Percentiles rank a stretch among this genome's conserved stretches.
phyloP scores from a whole-genome alignment of 2,113 vertebrate genomes.

The Glaucomys volans region DNA sequence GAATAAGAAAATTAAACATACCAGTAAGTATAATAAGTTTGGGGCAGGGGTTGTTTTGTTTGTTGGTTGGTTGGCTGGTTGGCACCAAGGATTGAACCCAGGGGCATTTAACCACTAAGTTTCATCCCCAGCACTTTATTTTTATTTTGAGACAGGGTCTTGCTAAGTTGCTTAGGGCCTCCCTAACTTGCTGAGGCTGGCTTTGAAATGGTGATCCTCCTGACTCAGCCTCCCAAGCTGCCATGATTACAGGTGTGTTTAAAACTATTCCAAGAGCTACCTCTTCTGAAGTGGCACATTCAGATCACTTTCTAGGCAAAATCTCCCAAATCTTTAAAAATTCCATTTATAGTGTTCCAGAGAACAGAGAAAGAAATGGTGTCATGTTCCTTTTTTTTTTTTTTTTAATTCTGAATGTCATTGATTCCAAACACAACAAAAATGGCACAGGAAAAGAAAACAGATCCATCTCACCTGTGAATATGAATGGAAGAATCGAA shows the following conservation, averaged over 20 bases:
- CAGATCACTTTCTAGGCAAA: constrained; percentile 28
- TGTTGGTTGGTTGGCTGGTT: too few species aligned
- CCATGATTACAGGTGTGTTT: not conserved
- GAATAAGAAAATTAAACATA: not conserved
- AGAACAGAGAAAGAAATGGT: constrained; percentile 27
- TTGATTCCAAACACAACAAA: constrained; percentile 24
- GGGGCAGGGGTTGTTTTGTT: too few species aligned
- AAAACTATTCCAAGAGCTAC: not conserved
- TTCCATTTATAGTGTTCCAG: constrained; percentile 7
- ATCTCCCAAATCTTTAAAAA: constrained; percentile 51
- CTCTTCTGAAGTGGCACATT: not conserved
- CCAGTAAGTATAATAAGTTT: not conserved
- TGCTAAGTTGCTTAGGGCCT: too few species aligned
- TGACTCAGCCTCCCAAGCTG: too few species aligned
- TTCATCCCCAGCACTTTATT: too few species aligned
- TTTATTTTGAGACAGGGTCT: too few species aligned
- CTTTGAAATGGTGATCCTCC: too few species aligned
- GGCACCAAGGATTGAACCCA: too few species aligned
- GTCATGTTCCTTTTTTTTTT: not conserved
- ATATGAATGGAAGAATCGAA: constrained; percentile 22
- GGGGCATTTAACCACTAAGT: too few species aligned
- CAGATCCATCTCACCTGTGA: not conserved
- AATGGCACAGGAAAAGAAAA: not conserved
- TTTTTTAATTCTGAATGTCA: constrained; percentile 7
- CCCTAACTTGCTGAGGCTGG: too few species aligned